A percentile compares a stretch with the other conserved stretches of the same genome.
Conservation (phyloP, 2,797 vertebrate species). For the Acridotheres tristis region DNA sequence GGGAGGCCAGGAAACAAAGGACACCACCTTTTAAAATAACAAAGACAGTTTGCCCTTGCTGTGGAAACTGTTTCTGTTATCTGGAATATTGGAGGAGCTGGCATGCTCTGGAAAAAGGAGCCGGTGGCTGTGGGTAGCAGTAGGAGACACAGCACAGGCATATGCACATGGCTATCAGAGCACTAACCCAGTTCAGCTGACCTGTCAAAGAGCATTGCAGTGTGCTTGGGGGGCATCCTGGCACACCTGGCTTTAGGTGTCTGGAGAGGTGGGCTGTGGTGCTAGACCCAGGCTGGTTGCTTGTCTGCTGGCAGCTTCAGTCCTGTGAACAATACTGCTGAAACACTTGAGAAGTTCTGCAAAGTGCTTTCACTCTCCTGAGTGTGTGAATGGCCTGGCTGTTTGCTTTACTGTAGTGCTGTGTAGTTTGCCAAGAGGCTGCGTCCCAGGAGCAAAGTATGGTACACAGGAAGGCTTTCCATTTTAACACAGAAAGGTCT, state of each 20-base stretch:
- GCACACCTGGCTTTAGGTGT: background rate
- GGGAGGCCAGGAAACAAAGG: background rate
- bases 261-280: background rate
- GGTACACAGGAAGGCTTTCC: background rate
- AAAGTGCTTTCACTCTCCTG: background rate
- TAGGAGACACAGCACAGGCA: background rate
- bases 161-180: background rate
- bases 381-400: background rate
- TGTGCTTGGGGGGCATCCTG: background rate
- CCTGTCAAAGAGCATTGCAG: background rate
- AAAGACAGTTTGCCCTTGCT: background rate
- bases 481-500: background rate
- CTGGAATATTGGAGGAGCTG: background rate
- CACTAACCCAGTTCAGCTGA: background rate
- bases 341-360: background rate
- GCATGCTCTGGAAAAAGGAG: background rate
- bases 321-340: background rate
- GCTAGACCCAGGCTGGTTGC: background rate
- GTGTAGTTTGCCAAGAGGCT: background rate
- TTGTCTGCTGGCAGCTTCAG: background rate
- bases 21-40: background rate
- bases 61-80: background rate
- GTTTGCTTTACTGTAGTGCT: background rate
- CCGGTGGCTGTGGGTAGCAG: rapidly evolving
- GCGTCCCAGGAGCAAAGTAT: rapidly evolving